A percentile compares a stretch with the other conserved stretches of the same genome.
These are phyloP conservation scores for Dynastes hyllus DNA, from an alignment of 2,888 invertebrate genomes.

Conservation along the genomic window DNA sequence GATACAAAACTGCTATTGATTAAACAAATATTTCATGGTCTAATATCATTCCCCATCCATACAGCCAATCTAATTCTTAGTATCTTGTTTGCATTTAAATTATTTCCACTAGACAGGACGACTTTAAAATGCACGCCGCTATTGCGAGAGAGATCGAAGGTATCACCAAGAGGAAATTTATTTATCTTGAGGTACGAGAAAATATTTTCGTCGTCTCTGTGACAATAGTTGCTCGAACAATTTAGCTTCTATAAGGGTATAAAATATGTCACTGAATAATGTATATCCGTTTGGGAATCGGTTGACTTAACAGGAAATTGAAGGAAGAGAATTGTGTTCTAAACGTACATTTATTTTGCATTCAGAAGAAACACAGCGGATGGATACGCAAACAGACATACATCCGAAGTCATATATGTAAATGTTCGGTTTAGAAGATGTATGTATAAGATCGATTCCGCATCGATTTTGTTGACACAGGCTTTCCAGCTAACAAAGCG, in stretches of 20 bases:
- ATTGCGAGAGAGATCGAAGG: background rate
- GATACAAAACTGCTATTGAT: too few species aligned
- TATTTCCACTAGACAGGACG: background rate
- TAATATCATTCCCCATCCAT: too few species aligned
- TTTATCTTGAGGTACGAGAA: constrained; percentile 2
- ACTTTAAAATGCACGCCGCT: background rate
- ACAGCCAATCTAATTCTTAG: too few species aligned
- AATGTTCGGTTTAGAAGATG: background rate
- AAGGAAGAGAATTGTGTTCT: constrained; percentile 35
- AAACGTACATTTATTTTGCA: constrained; percentile 36
- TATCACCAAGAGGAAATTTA: background rate
- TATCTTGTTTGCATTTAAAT: too few species aligned
- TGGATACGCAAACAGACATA: background rate
- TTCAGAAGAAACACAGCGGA: constrained; percentile 17
- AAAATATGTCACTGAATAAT: constrained; percentile 47
- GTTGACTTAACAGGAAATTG: constrained; percentile 44
- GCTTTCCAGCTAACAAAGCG: background rate
- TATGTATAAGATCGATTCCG: background rate
- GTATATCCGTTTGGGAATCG: constrained; percentile 39
- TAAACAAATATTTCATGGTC: too few species aligned
- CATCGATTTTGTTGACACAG: background rate
- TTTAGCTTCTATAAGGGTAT: constrained; percentile 36
- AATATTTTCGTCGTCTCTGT: background rate
- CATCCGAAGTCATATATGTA: constrained; percentile 1
- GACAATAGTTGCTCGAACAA: constrained; percentile 36